phyloP scores from a whole-genome alignment of 2,797 vertebrate genomes.

The Tolypeutes matacus region DNA sequence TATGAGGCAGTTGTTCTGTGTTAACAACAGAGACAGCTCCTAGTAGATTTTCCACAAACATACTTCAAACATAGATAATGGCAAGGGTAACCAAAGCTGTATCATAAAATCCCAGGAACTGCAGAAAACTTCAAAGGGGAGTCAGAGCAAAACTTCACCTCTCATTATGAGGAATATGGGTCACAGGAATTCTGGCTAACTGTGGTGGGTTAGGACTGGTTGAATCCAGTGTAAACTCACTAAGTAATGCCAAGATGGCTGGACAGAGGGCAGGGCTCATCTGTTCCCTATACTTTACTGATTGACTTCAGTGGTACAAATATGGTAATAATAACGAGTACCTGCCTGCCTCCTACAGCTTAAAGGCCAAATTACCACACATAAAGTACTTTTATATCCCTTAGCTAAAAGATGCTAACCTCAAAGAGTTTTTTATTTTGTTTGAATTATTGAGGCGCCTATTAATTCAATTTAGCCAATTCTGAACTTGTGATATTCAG shows the following conservation, averaged over 20 bases:
- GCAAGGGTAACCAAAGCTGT: slow-evolving; percentile 62
- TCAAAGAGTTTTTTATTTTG: not conserved
- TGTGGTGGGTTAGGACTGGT: not conserved
- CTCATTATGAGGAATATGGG: slow-evolving; percentile 18
- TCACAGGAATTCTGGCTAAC: not conserved
- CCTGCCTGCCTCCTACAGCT: not conserved
- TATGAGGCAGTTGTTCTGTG: slow-evolving; percentile 75
- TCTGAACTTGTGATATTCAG: slow-evolving; percentile 39
- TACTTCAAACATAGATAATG: slow-evolving; percentile 77
- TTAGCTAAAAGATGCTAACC: not conserved
- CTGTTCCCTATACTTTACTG: accelerated
- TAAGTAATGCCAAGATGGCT: not conserved
- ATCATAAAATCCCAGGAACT: slow-evolving; percentile 71
- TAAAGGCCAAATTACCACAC: not conserved
- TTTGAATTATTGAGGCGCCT: not conserved
- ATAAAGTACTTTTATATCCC: not conserved
- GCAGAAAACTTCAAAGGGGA: slow-evolving; percentile 75
- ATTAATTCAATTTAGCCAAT: not conserved
- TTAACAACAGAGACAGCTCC: slow-evolving; percentile 75
- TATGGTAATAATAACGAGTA: not conserved
- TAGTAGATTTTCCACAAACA: slow-evolving; percentile 68
- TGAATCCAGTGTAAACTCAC: not conserved
- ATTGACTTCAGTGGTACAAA: not conserved
- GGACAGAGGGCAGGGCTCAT: not conserved
- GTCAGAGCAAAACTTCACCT: slow-evolving; percentile 22